Evolutionary conservation across 2,113 vertebrate genomes (phyloP), one percentile per base, ranked within the genome.

Genomic region (Eublepharis macularius): DNA sequence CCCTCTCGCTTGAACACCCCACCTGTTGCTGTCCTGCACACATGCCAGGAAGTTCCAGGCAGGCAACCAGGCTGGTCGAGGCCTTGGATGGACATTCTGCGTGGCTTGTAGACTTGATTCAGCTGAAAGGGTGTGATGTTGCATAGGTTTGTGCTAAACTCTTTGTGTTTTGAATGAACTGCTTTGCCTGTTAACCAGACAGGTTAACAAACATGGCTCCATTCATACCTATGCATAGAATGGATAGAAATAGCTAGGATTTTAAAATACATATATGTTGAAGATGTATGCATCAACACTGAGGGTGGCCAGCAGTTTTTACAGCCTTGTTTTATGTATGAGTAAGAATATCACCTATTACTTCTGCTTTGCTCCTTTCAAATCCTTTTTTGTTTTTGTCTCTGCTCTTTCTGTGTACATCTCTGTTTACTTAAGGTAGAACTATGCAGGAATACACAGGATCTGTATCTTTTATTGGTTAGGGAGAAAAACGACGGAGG

Each of bases 361-460:
- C 87, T 93, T 94, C 92, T 89, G 90, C 87, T 90, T 92, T 91
- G 26, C 76, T 84, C 80, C 76, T 94, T 91, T 92, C 93, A 92
- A 90, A 91, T 92, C 91, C 89, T 76, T 94, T 16, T 75, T 93
- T 72, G 92, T 91, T 94, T 91, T 92, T 85, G 86, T 91, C 89
- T 82, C 73, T 87, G 10, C n/a, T 92, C 87, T 88, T 76, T 19
- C 60, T 19, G 54, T 81, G 81, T 45, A 1, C 63, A 8, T 75
- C 84, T 92, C 45, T 32, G 21, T n/a, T 34, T 83, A 5, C 72
- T 16, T 75, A 45, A 17, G 51, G 11, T 70, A 7, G 10, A 34
- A 51, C n/a, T 74, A 29, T 21, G 12, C 39, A 34, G 60, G 60
- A 63, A 63, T 63, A 29, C 60, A 63, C 24, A 63, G 26, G 4